Evolutionary conservation across 2,113 vertebrate species (phyloP).

Genomic region (Embiotoca jacksoni): DNA sequence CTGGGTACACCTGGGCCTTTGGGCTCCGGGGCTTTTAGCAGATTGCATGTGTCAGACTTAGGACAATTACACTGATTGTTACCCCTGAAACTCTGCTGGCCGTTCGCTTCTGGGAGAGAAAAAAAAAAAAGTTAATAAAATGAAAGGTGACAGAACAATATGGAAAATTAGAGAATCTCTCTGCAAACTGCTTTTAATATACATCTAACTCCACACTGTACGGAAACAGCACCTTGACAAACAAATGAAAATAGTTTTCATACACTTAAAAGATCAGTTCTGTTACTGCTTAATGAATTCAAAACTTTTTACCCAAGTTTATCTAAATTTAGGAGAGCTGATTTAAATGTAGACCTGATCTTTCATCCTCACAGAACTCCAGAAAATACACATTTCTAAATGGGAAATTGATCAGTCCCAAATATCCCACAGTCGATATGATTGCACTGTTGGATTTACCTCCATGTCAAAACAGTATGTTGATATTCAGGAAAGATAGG

Average conservation of each 20-base stretch:
- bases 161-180: constrained; percentile 58
- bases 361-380: not conserved
- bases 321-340: constrained; percentile 12
- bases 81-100: constrained; percentile 78
- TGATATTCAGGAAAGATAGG: constrained; percentile 48
- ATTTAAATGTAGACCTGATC: constrained; percentile 3
- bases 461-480: constrained; percentile 35
- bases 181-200: constrained; percentile 65
- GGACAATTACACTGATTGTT: constrained; percentile 85
- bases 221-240: constrained; percentile 28
- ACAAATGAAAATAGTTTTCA: constrained; percentile 30
- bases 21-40: constrained; percentile 83
- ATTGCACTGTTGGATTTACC: constrained; percentile 20
- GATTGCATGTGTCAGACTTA: constrained; percentile 84
- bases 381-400: constrained; percentile 28
- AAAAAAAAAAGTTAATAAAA: constrained; percentile 62
- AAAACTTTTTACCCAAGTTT: not conserved
- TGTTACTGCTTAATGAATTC: constrained; percentile 1
- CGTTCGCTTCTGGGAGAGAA: constrained; percentile 48
- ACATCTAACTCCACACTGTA: constrained; percentile 45
- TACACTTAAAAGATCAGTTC: constrained; percentile 35
- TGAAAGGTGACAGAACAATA: constrained; percentile 74
- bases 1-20: constrained; percentile 78
- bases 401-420: constrained; percentile 22
- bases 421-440: not conserved